These are phyloP conservation scores for Diabrotica virgifera DNA, from an alignment of 1,140 invertebrate genomes.

Conservation along the genomic window DNA sequence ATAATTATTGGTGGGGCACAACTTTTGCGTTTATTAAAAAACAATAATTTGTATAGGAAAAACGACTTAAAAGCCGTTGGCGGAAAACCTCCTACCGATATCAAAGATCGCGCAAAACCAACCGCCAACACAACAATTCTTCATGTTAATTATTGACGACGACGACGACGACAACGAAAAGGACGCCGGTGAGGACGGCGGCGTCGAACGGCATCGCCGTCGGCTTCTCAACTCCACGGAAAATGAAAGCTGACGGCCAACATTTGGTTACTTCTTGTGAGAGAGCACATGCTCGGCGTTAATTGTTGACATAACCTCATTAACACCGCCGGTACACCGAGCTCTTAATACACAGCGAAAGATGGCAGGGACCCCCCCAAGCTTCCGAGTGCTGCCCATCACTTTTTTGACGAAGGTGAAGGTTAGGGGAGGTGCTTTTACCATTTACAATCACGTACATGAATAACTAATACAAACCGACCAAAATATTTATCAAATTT, in stretches of 20 bases:
- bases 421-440: no score
- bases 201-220: conserved; percentile 11
- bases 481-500: no score
- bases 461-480: no score
- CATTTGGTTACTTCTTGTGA: conserved; percentile 38
- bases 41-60: no score
- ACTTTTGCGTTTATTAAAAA: no score
- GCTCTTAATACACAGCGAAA: conserved; percentile 29
- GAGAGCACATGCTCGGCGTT: conserved; percentile 35
- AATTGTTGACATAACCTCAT: conserved; percentile 37
- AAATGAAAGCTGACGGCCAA: conserved; percentile 33
- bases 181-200: not conserved
- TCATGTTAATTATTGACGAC: conserved; percentile 35
- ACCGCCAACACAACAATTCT: conserved; percentile 22
- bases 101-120: not conserved
- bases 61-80: not conserved
- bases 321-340: conserved; percentile 30
- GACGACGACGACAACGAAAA: not conserved
- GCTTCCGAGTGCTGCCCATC: conserved; percentile 13
- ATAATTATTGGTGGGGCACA: no score
- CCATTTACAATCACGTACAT: no score
- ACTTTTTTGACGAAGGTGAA: not conserved
- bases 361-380: conserved; percentile 25
- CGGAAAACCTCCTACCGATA: not conserved
- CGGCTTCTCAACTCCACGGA: not conserved